phyloP scores from a whole-genome alignment of 2,888 invertebrate species.

The Mycalesis mineus region DNA sequence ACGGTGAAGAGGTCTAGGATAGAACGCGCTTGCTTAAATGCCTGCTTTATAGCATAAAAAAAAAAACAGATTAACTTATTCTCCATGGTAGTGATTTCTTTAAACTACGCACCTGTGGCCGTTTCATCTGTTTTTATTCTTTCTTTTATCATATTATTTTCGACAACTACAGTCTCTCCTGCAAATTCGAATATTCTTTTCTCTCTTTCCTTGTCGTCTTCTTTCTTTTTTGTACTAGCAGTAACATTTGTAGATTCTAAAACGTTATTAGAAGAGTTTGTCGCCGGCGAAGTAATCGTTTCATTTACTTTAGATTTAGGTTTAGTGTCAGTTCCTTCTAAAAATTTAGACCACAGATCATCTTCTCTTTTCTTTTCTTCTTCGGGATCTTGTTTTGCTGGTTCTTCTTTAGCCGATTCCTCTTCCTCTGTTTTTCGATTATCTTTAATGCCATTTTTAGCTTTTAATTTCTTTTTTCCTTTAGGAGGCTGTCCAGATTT shows the following conservation, averaged over 20 bases:
- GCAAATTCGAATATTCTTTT: conserved; percentile 90
- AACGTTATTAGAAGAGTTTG: background rate
- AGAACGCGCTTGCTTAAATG: too few relatives aligned
- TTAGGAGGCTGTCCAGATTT: conserved; percentile 43
- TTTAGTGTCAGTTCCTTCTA: conserved; percentile 81
- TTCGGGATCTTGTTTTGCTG: conserved; percentile 68
- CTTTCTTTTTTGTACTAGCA: conserved; percentile 37
- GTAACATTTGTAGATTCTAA: conserved; percentile 9
- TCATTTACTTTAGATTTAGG: conserved; percentile 42
- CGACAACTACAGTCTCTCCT: conserved; percentile 85
- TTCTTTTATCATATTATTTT: conserved; percentile 63
- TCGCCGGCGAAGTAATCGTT: conserved; percentile 17
- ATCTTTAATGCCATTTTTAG: conserved; percentile 37
- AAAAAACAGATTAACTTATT: too few relatives aligned
- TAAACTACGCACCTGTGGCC: conserved; percentile 44
- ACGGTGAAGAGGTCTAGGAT: too few relatives aligned
- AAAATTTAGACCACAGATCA: conserved; percentile 87
- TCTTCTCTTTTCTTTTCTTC: conserved; percentile 85
- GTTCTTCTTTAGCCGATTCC: conserved; percentile 43
- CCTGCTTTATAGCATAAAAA: too few relatives aligned
- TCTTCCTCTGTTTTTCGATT: conserved; percentile 25
- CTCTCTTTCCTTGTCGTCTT: conserved; percentile 75
- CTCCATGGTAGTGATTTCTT: background rate
- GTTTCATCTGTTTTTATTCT: conserved; percentile 54
- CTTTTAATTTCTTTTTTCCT: conserved; percentile 50